Conservation (phyloP, 2,888 invertebrate genomes). For the Sialis fuliginosa region DNA sequence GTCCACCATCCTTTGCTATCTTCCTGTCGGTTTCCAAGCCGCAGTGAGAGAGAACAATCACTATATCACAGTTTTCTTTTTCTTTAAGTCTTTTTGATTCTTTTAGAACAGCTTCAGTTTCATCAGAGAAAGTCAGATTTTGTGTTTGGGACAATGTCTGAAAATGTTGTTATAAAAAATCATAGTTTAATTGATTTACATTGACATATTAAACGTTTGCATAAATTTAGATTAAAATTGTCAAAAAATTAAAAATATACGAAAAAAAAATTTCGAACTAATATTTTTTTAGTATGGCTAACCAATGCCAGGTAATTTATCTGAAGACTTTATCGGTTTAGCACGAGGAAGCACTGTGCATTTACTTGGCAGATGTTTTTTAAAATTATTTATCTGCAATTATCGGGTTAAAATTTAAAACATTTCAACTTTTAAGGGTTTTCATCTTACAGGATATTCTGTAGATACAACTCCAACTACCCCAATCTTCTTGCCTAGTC, state of each 20-base stretch:
- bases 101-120: constrained; percentile 42
- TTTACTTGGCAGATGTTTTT: too few relatives aligned
- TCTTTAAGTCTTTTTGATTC: constrained; percentile 44
- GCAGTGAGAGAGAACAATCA: constrained; percentile 69
- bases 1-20: constrained; percentile 44
- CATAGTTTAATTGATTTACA: too few relatives aligned
- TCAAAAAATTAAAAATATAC: too few relatives aligned
- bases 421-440: not conserved
- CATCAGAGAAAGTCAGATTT: constrained; percentile 48
- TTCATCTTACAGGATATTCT: not conserved
- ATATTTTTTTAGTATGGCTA: too few relatives aligned
- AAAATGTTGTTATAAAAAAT: constrained; percentile 10
- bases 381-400: too few relatives aligned
- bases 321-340: too few relatives aligned
- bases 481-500: constrained; percentile 49
- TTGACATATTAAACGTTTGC: too few relatives aligned
- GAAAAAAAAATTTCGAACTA: too few relatives aligned
- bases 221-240: too few relatives aligned
- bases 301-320: too few relatives aligned
- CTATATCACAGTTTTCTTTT: constrained; percentile 49
- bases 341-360: too few relatives aligned
- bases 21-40: constrained; percentile 49
- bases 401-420: not conserved
- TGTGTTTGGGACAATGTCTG: constrained; percentile 50
- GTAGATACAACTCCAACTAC: constrained; percentile 45